Base-by-base conservation (phyloP, 2,888 invertebrate genomes). In the Laspeyria flexula region DNA sequence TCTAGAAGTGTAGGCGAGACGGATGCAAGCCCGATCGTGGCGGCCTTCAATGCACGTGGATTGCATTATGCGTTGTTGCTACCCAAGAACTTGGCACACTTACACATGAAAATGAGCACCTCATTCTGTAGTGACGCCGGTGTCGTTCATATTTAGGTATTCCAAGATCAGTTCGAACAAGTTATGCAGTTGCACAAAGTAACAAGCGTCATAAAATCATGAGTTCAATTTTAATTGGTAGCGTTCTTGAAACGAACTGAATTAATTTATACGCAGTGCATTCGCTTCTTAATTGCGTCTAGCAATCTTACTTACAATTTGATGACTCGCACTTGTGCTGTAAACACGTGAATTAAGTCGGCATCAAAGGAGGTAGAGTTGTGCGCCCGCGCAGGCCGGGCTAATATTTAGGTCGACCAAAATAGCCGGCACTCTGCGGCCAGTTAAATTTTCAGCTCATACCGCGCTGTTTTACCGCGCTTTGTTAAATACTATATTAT, bases 361-460 rank as follows among this genome's bases (percentile, higher is more conserved):
- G 62, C 66, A 68, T 66, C 64, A 64, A 62, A 69, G 60, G 73
- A 74, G 66, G 71, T 70, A 68, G 63, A 61, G 73, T 72, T 58
- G 72, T 73, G 73, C 78, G 82, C 75, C 68, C 74, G 81, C 81
- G 76, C 77, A 77, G 84, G 75, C 68, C 74, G 81, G 80, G 76
- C 77, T 77, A 83, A 86, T 88, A 92, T 92, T 90, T 89, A 88
- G 91, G 91, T 90, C 91, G 90, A 79, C 83, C 70, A 68, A 92
- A 91, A 91, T 91, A 92, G 81, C 88, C 77, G 58, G 59, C 77
- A 71, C 82, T 79, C 79, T 75, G 72, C 77, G 73, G 77, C 75
- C 73, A 74, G 69, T 74, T 80, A 71, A 73, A 73, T 74, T 72
- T 71, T 43, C 41, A 40, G 39, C 50, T 61, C 45, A 65, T 55